Evolutionary conservation across 2,888 invertebrate genomes (phyloP), one percentile per base, ranked within the genome.

Genomic region (Smittia sp.): DNA sequence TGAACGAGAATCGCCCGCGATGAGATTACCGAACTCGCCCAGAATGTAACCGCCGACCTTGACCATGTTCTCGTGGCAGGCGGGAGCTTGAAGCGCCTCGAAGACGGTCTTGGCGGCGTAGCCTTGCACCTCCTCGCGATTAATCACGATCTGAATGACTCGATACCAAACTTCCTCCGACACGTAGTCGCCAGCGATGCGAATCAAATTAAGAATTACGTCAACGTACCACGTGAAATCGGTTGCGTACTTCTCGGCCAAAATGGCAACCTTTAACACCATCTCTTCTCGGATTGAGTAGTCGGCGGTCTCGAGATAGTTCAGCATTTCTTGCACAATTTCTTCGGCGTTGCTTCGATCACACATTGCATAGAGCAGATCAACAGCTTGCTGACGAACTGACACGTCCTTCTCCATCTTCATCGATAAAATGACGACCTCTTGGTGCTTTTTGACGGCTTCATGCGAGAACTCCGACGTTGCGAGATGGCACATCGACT

Each of bases 21-120:
- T 99, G 75, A 99, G 87, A 85, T 99, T 99, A 73, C 99, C 99
- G 84, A 99, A 99, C 84, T 99, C 98, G 75, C 99, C 99, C 75
- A 99, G 87, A 78, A 99, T 98, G 79, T 99, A 99, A 73, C 98
- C 99, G 75, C 98, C 98, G 74, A 99, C 99, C 88, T 99, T 99
- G 1, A 99, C 98, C 99, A 99, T 99, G 82, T 99, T 99, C 84
- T 99, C 99, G 82, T 99, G 99, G 80, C 99, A 99, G 25, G 99
- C 98, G 20, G 98, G 98, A 38, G 98, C 98, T 85, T 99, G 98
- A 73, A 98, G 84, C 74, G 97, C 97, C 88, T 99, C 99, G 85
- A 99, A 99, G 24, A 98, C 98, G 73, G 98, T 99, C 85, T 99
- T 99, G 68, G 98, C 98, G 75, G 99, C 98, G 85, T 99, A 99